Evolutionary conservation across 1,140 invertebrate genomes (phyloP), one percentile per base, ranked within the genome.

Genomic region (Eueides isabella): DNA sequence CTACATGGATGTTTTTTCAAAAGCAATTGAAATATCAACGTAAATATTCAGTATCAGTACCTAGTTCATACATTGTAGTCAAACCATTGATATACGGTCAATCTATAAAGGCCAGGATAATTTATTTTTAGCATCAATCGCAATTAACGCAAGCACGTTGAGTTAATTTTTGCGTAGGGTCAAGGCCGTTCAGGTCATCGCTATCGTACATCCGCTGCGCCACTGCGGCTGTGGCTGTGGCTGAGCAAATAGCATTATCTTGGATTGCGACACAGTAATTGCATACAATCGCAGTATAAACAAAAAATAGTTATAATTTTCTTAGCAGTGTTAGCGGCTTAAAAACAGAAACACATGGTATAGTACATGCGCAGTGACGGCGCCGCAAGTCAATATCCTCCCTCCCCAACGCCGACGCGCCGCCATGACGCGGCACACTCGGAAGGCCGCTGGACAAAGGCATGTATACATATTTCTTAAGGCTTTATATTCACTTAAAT

Each of bases 291-390:
- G 67, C 38, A 44, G 72, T 70, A 77, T 80, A 80, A 79, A 83
- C 76, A 80, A 83, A 82, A 74, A 81, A 81, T 85, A 79, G 79
- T 76, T 73, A 83, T 83, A 81, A 84, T 86, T 87, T 86, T 80
- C 80, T 85, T 85, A 81, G 72, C 78, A 81, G 81, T 86, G 79
- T 68, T 79, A 83, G 75, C 79, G 82, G 76, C 80, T 85, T 88
- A 86, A 90, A 90, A 92, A 90, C 89, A 92, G 86, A 89, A 90
- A 90, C 91, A 90, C 85, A 89, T 91, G 88, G 84, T 85, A 85
- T 84, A 84, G 83, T 84, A 85, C 88, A 91, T 92, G 91, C 91
- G 91, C 91, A 88, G 71, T 85, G 81, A 75, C 83, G 87, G 80
- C 85, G 80, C 72, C 82, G 82, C 89, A 83, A 91, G 91, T 92